These are phyloP conservation scores for Lycocerus yunnanus DNA, from an alignment of 2,888 invertebrate genomes.

Conservation along the genomic window DNA sequence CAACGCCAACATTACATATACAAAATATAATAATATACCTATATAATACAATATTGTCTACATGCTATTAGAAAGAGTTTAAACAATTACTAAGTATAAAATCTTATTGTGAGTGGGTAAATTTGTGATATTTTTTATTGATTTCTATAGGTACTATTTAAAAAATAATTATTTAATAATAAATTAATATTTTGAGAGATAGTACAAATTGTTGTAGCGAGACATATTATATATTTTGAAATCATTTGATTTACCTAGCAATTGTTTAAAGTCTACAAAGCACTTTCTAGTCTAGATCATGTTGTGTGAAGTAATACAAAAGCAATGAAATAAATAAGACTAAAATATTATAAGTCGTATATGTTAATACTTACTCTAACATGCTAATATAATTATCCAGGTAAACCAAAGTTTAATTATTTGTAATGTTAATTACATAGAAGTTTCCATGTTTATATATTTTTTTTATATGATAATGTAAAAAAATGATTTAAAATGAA, in stretches of 20 bases:
- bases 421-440: background rate
- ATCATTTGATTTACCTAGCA: background rate
- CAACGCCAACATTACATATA: background rate
- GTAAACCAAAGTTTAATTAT: background rate
- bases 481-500: background rate
- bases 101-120: background rate
- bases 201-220: background rate
- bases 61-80: background rate
- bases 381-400: background rate
- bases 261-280: background rate
- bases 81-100: background rate
- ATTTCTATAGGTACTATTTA: background rate
- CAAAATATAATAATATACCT: background rate
- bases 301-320: slow-evolving; percentile 15
- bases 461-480: background rate
- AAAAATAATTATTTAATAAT: background rate
- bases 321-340: slow-evolving; percentile 24
- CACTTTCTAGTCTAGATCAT: background rate
- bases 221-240: background rate
- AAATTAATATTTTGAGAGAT: background rate
- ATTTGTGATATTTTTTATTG: background rate
- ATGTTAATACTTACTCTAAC: background rate
- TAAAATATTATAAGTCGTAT: slow-evolving; percentile 10
- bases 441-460: background rate
- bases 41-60: background rate